Conservation (phyloP, 1,140 invertebrate species). For the Cotesia typhae region DNA sequence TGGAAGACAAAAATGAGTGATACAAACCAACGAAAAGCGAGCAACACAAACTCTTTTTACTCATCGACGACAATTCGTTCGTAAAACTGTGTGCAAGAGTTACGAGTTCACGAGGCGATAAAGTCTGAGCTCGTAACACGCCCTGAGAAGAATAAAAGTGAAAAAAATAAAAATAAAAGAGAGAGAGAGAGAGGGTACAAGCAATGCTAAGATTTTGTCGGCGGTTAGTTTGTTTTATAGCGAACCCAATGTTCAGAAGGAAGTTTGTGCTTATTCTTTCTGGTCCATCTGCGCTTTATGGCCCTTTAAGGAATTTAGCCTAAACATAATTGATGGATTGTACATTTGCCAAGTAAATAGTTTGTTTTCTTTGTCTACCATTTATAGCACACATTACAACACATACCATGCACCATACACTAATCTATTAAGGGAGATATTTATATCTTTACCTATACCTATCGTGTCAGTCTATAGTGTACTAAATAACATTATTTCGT, state of each 20-base stretch:
- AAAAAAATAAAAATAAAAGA: conserved; percentile 10
- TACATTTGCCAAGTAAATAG: not conserved
- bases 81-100: conserved; percentile 61
- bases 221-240: conserved; percentile 63
- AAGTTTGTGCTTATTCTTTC: conserved; percentile 52
- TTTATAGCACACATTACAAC: conserved; percentile 9
- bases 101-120: conserved; percentile 64
- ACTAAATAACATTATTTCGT: too few species aligned
- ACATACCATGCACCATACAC: not conserved
- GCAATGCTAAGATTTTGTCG: conserved; percentile 54
- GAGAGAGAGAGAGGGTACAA: conserved; percentile 2
- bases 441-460: not conserved
- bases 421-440: not conserved
- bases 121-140: conserved; percentile 57
- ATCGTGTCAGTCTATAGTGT: too few species aligned
- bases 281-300: conserved; percentile 63
- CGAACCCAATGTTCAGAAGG: conserved; percentile 50
- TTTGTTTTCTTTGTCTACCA: not conserved
- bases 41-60: conserved; percentile 13
- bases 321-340: conserved; percentile 34
- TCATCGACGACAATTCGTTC: conserved; percentile 25
- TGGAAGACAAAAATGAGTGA: conserved; percentile 2
- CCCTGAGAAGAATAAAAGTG: conserved; percentile 49
- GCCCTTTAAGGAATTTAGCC: conserved; percentile 58
- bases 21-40: not conserved